Evolutionary conservation across 1,140 invertebrate genomes (phyloP), one percentile per base, ranked within the genome.

Genomic region (Atta colombica): DNA sequence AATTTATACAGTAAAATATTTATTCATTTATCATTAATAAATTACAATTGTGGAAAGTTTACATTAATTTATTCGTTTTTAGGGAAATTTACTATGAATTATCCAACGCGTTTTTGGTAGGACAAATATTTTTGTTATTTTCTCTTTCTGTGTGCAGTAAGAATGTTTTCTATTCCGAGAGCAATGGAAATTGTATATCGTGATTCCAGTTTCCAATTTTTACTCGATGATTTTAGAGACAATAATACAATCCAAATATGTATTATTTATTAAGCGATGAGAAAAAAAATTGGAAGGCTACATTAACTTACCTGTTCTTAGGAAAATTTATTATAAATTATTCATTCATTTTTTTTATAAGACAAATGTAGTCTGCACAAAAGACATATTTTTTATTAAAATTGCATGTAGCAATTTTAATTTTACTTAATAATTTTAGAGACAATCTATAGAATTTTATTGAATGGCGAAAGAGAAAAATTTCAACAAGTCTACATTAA

Each of bases 271-370:
- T 53, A 51, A 49, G 7, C 12, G 6, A 68, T 28, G 10, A 2
- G 3, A 55, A 7, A 25, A 12, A 18, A 39, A 18, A 18, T 45
- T 5, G 7, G 3, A 53, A 25, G 4, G 14, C 10, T 49, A 35
- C 7, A 35, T 35, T 49, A 16, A 63, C 14, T 7, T 31, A 6
- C 18, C 39, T 45, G 16, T 18, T 8, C 55, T 53, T 71, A 74
- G 7, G 7, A 16, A 75, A 14, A 58, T 75, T 58, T 45, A 39
- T 45, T 60, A 18, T 18, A 45, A 77, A 61, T 77, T 75, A 77
- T 4, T 16, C 18, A 31, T 49, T 49, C 12, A 8, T n/a, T 49
- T 45, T 60, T 28, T 74, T 77, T 58, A n/a, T 51, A 16, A 14
- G 7, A 35, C 28, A 39, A 8, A 39, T 39, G 35, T 39, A 39